Conservation (phyloP, 2,797 vertebrate species). For the Sebastes nivosus region DNA sequence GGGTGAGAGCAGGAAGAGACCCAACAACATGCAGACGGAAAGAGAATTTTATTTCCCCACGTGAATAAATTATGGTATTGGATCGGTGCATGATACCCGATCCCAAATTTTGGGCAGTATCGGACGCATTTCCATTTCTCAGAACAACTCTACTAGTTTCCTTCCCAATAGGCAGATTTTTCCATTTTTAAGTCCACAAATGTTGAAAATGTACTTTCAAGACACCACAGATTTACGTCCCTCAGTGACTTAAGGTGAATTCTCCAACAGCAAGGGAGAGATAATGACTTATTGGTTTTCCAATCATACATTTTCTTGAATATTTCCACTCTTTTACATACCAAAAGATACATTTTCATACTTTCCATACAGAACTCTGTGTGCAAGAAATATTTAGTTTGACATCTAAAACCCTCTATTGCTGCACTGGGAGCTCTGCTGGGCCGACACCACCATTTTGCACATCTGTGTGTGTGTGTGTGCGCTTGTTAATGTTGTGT, state of each 20-base stretch:
- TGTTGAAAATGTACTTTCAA: not conserved
- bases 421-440: not conserved
- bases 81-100: no score
- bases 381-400: conserved; percentile 1
- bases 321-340: not conserved
- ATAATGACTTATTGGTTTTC: not conserved
- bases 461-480: not conserved
- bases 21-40: not conserved
- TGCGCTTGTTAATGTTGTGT: not conserved
- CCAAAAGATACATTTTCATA: not conserved
- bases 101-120: no score
- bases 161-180: not conserved
- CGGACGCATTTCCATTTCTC: no score
- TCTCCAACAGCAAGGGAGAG: not conserved
- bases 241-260: not conserved
- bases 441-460: not conserved
- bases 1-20: not conserved
- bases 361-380: conserved; percentile 21
- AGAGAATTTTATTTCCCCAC: not conserved
- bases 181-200: not conserved
- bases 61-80: no score
- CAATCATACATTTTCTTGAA: not conserved
- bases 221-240: not conserved
- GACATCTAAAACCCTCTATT: not conserved
- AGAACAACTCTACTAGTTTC: no score